A percentile compares a stretch with the other conserved stretches of the same genome.
Conservation (phyloP, 2,113 vertebrate species). For the Electrona antarctica region DNA sequence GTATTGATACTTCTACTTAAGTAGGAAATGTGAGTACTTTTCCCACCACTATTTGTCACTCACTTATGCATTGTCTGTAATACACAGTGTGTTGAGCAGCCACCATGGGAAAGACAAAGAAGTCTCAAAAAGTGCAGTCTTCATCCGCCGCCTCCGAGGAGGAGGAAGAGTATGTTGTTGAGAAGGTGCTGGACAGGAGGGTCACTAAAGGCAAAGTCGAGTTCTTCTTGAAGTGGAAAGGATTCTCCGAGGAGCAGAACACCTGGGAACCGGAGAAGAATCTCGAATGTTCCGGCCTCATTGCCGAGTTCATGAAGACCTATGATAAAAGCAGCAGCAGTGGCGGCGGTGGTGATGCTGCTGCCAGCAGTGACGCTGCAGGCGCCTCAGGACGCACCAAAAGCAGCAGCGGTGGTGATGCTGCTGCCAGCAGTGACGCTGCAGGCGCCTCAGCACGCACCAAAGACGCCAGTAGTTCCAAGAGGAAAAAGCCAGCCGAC, state of each 20-base stretch:
- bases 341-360: constrained; percentile 68
- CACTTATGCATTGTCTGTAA: constrained; percentile 4
- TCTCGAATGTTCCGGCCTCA: constrained; percentile 93
- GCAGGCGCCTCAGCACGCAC: constrained; percentile 55
- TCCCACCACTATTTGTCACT: too few species aligned
- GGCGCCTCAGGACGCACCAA: constrained; percentile 64
- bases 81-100: constrained; percentile 14
- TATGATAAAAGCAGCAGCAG: too few species aligned
- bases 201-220: constrained; percentile 94
- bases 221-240: constrained; percentile 97
- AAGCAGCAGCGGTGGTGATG: constrained; percentile 74
- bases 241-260: constrained; percentile 97
- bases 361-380: constrained; percentile 69
- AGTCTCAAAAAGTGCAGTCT: constrained; percentile 75
- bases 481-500: constrained; percentile 86
- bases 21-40: too few species aligned
- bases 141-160: constrained; percentile 86
- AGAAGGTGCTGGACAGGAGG: constrained; percentile 95
- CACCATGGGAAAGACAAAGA: constrained; percentile 94
- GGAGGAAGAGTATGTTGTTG: constrained; percentile 96
- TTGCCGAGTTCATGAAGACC: constrained; percentile 94
- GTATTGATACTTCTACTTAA: too few species aligned
- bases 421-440: constrained; percentile 69
- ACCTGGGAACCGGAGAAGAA: constrained; percentile 98
- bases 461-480: constrained; percentile 75